Conservation (phyloP, 2,113 vertebrate species). For the Cavia aperea region DNA sequence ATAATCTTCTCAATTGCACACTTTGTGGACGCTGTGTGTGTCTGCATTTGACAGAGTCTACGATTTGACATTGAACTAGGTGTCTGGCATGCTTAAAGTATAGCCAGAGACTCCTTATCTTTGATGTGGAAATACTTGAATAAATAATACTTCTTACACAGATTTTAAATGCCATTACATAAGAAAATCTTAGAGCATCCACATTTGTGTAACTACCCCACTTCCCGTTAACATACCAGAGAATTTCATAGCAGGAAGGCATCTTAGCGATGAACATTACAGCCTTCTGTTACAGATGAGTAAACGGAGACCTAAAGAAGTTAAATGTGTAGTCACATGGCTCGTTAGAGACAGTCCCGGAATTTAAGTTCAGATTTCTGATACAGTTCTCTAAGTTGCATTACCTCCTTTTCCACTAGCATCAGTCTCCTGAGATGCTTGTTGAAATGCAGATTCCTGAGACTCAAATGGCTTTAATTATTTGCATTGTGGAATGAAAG, state of each 20-base stretch:
- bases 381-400: not conserved
- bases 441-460: not conserved
- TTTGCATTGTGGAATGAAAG: not conserved
- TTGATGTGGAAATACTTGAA: not conserved
- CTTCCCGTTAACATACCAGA: not conserved
- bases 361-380: not conserved
- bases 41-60: not conserved
- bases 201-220: not conserved
- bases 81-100: not conserved
- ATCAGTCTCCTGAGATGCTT: not conserved
- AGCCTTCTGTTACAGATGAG: not conserved
- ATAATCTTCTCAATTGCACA: not conserved
- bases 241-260: not conserved
- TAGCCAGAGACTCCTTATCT: not conserved
- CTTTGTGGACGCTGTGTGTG: not conserved
- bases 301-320: not conserved
- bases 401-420: not conserved
- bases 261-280: not conserved
- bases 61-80: not conserved
- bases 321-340: not conserved
- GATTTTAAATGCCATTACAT: conserved; percentile 11
- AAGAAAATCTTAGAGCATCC: not conserved
- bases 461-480: not conserved
- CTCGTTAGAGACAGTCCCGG: not conserved
- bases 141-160: not conserved